Evolutionary conservation across 2,888 invertebrate genomes (phyloP), one percentile per base, ranked within the genome.

Genomic region (Ditylenchus weischeri): DNA sequence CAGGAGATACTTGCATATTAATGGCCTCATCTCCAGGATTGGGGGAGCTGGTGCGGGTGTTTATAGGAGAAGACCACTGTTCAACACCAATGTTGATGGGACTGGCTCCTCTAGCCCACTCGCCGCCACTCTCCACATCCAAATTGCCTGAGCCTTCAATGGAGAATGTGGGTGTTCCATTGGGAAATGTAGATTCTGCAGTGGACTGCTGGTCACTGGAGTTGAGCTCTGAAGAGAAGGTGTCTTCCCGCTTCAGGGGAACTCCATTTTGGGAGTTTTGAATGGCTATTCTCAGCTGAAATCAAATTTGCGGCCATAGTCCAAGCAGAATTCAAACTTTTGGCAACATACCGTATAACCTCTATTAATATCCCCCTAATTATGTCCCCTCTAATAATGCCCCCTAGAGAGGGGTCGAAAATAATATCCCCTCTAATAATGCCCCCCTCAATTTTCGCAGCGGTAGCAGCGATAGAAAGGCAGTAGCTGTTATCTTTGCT

Each of bases 191-290:
- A 60, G 60, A 60, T 48, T 62, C 48, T 48, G 6, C 47, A 18
- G 64, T 35, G 48, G 36, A 29, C 8, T 47, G 15, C 29, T 38
- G 48, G 19, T 15, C 35, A 38, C 18, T 35, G 15, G 35, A 18
- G n/a, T 51, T 36, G 23, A 19, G 23, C n/a, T 64, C 62, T 21
- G 23, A n/a, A 35, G 35, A 47, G 35, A 13, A 19, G 23, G 48
- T 43, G 21, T 29, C 21, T 43, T 47, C 50, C 18, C 60, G 64
- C 35, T 65, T 19, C 15, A 67, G n/a, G 11, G 71, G 76, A 19
- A 74, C 15, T 29, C 73, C 73, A 50, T 64, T 72, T 47, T 77
- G 75, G 6, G 74, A 66, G 38, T 75, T 70, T 69, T 74, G 74
- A 49, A 74, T 74, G 19, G 74, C 74, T 19, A 74, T 77, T 58